phyloP scores from a whole-genome alignment of 2,888 invertebrate species.

The Microctonus brassicae region DNA sequence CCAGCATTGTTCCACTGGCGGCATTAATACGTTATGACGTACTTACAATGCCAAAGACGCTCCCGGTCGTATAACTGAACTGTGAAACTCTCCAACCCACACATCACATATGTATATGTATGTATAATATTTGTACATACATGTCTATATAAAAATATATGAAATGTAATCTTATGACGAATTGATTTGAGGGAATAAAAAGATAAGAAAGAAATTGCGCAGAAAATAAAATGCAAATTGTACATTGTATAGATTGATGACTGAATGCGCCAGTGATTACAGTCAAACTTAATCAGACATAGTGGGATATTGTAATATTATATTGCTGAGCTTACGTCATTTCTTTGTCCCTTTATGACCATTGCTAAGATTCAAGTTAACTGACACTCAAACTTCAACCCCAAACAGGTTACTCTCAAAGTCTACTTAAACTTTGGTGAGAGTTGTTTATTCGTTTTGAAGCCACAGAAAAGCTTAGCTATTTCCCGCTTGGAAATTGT shows the following conservation, averaged over 20 bases:
- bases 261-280: slow-evolving; percentile 12
- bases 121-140: background rate
- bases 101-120: background rate
- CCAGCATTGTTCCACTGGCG: slow-evolving; percentile 36
- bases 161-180: background rate
- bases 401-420: background rate
- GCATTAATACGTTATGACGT: slow-evolving; percentile 45
- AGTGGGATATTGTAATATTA: slow-evolving; percentile 18
- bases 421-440: background rate
- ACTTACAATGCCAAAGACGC: slow-evolving; percentile 29
- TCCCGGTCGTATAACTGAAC: slow-evolving; percentile 34
- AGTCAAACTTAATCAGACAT: slow-evolving; percentile 16
- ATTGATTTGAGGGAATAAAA: too few relatives aligned
- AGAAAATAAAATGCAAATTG: too few relatives aligned
- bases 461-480: background rate
- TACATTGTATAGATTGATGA: too few relatives aligned
- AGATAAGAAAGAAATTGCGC: too few relatives aligned
- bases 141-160: too few relatives aligned
- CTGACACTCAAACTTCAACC: background rate
- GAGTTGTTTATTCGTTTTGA: background rate
- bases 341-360: slow-evolving; percentile 12
- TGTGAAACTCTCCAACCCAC: background rate
- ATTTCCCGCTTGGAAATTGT: background rate
- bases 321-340: background rate
- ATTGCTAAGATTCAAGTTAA: background rate